Percentiles rank a stretch among this genome's conserved stretches.
phyloP scores from a whole-genome alignment of 1,140 invertebrate genomes.

The Hypsibius dujardini region DNA sequence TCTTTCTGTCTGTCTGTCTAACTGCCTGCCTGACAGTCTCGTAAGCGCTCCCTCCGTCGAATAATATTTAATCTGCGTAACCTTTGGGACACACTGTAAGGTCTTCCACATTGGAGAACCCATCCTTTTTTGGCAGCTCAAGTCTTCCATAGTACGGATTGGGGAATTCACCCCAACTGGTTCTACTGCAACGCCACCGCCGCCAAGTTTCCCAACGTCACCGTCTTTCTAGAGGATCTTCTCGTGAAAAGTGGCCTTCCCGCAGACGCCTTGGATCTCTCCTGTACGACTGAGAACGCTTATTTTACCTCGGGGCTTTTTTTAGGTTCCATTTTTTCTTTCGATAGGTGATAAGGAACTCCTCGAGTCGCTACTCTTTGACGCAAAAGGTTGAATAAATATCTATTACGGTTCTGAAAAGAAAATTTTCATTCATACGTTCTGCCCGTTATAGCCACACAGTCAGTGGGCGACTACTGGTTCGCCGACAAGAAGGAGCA shows the following conservation, averaged over 20 bases:
- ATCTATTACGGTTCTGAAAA: too few relatives aligned
- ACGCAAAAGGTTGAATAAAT: too few relatives aligned
- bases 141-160: conserved; percentile 19
- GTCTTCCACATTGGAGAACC: too few relatives aligned
- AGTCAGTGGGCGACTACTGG: not conserved
- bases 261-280: not conserved
- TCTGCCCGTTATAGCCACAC: too few relatives aligned
- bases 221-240: not conserved
- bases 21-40: too few relatives aligned
- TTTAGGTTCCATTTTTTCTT: not conserved
- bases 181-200: conserved; percentile 19
- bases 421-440: too few relatives aligned
- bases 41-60: too few relatives aligned
- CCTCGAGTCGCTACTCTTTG: not conserved
- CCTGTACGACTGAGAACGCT: not conserved
- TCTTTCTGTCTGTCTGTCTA: too few relatives aligned
- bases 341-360: not conserved
- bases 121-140: not conserved
- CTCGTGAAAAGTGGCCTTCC: not conserved
- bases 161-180: conserved; percentile 21
- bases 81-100: too few relatives aligned
- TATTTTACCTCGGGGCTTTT: not conserved
- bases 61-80: too few relatives aligned
- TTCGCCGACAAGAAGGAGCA: not conserved
- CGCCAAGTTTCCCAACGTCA: not conserved